Conservation (phyloP, 2,113 vertebrate species). For the Upupa epops region DNA sequence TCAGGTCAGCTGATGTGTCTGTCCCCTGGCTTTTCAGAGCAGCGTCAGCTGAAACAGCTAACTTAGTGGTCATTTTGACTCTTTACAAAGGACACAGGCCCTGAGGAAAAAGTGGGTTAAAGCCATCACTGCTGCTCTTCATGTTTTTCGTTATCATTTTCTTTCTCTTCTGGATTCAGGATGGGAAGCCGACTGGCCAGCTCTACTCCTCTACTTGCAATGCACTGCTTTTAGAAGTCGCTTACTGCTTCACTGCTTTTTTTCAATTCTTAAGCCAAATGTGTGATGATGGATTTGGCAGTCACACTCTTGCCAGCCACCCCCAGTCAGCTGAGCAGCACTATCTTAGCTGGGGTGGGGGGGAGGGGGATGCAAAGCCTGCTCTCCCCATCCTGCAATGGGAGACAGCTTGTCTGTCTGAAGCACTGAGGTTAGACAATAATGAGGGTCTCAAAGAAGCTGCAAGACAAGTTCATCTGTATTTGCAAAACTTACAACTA, state of each 20-base stretch:
- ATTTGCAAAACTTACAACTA: background rate
- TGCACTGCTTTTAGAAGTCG: background rate
- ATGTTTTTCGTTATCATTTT: background rate
- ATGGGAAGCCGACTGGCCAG: background rate
- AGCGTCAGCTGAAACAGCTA: background rate
- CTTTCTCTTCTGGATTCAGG: background rate
- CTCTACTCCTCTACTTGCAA: background rate
- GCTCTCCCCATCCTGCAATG: background rate
- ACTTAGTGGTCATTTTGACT: background rate
- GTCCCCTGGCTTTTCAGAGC: background rate
- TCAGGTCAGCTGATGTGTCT: background rate
- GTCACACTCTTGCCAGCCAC: background rate
- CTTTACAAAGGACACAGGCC: background rate
- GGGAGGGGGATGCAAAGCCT: background rate
- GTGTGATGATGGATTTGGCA: background rate
- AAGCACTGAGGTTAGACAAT: background rate
- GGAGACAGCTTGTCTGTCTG: background rate
- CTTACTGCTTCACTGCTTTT: background rate
- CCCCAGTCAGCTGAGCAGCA: slow-evolving; percentile 24
- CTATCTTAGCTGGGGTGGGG: rapidly evolving
- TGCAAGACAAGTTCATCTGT: background rate
- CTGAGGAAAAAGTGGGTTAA: background rate
- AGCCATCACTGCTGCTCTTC: background rate
- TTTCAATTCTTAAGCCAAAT: background rate
- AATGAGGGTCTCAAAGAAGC: background rate